These are phyloP conservation scores for Diplosoma virens DNA, from an alignment of 23 tunicate species.

Conservation along the genomic window DNA sequence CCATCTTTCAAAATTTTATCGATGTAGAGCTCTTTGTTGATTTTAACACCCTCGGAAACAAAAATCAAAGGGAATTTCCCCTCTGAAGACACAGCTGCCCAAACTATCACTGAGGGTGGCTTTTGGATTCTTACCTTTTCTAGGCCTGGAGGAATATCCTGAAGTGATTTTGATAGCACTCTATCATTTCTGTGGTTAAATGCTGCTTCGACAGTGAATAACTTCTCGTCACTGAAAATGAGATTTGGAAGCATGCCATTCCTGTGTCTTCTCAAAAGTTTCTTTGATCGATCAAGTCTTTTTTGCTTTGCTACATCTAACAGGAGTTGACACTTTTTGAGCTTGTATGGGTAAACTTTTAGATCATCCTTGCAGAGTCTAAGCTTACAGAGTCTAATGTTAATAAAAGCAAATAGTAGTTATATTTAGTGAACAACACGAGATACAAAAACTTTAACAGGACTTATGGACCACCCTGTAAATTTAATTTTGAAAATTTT, in stretches of 20 bases:
- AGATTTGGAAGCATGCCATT: no score
- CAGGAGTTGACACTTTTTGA: not conserved
- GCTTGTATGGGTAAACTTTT: not conserved
- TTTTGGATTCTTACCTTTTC: not conserved
- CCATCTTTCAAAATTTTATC: not conserved
- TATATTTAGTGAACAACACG: not conserved
- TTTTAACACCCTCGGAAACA: no score
- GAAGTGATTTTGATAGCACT: not conserved
- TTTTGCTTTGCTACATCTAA: not conserved
- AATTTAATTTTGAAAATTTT: no score
- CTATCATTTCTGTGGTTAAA: not conserved
- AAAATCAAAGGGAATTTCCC: not conserved
- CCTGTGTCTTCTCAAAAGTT: no score
- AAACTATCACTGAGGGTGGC: not conserved
- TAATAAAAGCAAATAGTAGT: not conserved
- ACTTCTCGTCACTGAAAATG: not conserved
- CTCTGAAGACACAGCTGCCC: not conserved
- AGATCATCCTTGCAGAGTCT: not conserved
- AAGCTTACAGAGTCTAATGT: not conserved
- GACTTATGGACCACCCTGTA: not conserved
- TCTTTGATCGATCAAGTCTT: not conserved
- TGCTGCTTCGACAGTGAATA: not conserved
- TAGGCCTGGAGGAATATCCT: not conserved
- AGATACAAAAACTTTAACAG: not conserved
- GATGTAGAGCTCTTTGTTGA: no score